A percentile compares a stretch with the other conserved stretches of the same genome.
Evolutionary conservation across 2,888 invertebrate genomes (phyloP).

Genomic region (Spodoptera picta): DNA sequence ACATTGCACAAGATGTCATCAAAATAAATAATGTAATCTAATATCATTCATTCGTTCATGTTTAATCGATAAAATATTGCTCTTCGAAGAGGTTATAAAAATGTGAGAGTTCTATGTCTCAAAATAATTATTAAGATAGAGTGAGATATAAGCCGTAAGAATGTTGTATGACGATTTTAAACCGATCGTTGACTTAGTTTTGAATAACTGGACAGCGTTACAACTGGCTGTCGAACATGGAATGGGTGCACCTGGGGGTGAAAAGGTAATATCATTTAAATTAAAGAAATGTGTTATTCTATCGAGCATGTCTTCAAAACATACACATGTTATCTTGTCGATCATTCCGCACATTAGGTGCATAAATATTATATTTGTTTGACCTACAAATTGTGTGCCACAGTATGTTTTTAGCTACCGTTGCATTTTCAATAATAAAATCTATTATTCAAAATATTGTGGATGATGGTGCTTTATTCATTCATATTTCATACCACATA

Average conservation of each 20-base stretch:
- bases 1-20: not conserved
- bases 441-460: no score
- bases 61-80: slow-evolving; percentile 30
- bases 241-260: slow-evolving; percentile 91
- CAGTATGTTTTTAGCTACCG: no score
- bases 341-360: no score
- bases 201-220: slow-evolving; percentile 92
- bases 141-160: slow-evolving; percentile 30
- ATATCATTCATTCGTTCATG: slow-evolving; percentile 16
- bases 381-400: no score
- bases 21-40: not conserved
- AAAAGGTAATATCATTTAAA: slow-evolving; percentile 83
- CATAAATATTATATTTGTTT: no score
- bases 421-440: no score
- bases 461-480: no score
- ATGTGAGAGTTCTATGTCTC: slow-evolving; percentile 51
- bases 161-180: slow-evolving; percentile 88
- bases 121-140: slow-evolving; percentile 17
- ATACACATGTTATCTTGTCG: no score
- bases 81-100: slow-evolving; percentile 63
- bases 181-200: slow-evolving; percentile 90
- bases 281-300: not conserved
- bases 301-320: no score
- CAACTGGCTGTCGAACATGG: slow-evolving; percentile 92
- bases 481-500: no score